Percentiles rank a stretch among this genome's conserved stretches.
phyloP scores from a whole-genome alignment of 2,113 vertebrate genomes.

The Brienomyrus longianalis region DNA sequence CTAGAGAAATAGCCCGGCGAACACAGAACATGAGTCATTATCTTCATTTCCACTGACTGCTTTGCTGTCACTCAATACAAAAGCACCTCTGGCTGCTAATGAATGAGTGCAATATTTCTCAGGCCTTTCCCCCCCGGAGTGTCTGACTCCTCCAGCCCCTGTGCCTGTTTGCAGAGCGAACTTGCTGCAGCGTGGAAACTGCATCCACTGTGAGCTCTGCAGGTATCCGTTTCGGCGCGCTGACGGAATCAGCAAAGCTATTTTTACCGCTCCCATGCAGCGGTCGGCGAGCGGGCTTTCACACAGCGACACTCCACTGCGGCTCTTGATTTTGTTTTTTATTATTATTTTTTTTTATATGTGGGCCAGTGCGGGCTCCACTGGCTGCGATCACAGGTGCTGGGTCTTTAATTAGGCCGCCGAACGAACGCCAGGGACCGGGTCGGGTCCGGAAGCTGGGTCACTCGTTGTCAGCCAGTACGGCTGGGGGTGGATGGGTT shows the following conservation, averaged over 20 bases:
- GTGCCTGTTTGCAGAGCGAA: neutral
- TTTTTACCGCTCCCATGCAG: conserved; percentile 16
- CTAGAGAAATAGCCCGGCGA: neutral
- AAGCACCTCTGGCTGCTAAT: neutral
- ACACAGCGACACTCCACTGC: neutral
- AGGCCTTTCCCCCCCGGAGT: too few species aligned
- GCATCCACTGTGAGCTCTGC: neutral
- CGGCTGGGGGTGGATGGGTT: too few species aligned
- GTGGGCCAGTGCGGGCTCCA: neutral
- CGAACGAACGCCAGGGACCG: neutral
- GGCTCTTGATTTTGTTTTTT: too few species aligned
- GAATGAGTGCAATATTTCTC: neutral
- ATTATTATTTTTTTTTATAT: neutral
- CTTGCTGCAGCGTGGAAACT: neutral
- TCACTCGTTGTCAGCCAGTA: too few species aligned
- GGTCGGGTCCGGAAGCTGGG: neutral
- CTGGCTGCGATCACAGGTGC: neutral
- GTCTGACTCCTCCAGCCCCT: too few species aligned
- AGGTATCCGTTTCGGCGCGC: conserved; percentile 3
- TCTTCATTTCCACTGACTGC: neutral
- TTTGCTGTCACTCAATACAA: neutral
- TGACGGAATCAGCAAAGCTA: conserved; percentile 2
- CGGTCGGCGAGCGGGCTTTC: neutral
- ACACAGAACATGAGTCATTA: neutral
- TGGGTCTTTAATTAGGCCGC: neutral